Base-by-base conservation (phyloP, 1,140 invertebrate genomes). In the Homarus americanus region DNA sequence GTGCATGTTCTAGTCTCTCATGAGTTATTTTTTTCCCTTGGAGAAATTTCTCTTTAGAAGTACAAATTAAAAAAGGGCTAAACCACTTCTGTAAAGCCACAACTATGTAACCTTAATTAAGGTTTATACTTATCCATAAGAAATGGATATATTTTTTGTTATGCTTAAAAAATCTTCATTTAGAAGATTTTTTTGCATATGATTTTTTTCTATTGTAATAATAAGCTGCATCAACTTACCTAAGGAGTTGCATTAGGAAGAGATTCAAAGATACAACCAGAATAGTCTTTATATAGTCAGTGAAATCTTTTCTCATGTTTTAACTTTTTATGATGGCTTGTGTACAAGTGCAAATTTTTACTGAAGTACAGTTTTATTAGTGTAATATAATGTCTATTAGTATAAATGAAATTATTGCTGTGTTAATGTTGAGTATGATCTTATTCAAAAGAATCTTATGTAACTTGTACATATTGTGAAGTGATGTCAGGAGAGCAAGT, bases 291-390 rank as follows among this genome's bases (percentile, higher is more conserved):
- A 66, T 28, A 85, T 85, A 85, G 83, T 85, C 83, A 85, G 12
- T 41, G 36, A 40, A 85, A 75, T 73, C 4, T 41, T 85, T 28
- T 84, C 41, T 36, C 24, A 73, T 84, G 69, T 84, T 40, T 36
- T 84, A 84, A 72, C 28, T 84, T 82, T 85, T 85, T 49, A 85
- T 85, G 83, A 66, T 73, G 66, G 44, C 58, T 85, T 85, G 58
- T 85, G 69, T 85, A 85, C 69, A 85, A 85, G 83, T 85, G 83
- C 83, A 85, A 75, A 85, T 85, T 85, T 85, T 73, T 85, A 85
- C 83, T 66, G 28, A 73, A 85, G 72, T 85, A 73, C 83, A 85
- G 82, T 85, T 73, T 85, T 75, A 44, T 69, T 85, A 85, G 72
- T 85, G 69, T 83, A 83, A 69, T 66, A 28, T 58, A 58, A 58